Conservation (phyloP, 2,888 invertebrate species). For the Tribolium freemani region DNA sequence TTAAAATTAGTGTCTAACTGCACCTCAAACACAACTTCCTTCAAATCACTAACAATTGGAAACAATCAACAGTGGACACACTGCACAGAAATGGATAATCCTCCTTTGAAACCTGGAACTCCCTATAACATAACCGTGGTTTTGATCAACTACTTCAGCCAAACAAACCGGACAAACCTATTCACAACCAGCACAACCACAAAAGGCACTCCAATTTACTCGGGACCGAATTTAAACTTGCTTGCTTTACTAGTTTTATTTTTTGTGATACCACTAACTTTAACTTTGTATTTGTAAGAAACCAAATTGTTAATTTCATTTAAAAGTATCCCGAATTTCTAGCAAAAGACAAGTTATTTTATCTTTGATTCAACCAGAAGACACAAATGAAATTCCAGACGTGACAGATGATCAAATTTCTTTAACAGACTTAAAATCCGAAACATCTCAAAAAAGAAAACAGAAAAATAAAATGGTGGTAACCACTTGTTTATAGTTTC, state of each 20-base stretch:
- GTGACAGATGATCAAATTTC: neutral
- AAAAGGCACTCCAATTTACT: neutral
- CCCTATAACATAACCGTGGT: constrained; percentile 14
- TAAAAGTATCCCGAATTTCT: too few relatives aligned
- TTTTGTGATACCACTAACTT: neutral
- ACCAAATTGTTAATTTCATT: neutral
- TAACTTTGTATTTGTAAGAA: constrained; percentile 16
- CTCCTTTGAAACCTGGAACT: constrained; percentile 8
- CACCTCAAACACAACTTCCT: neutral
- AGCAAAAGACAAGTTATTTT: neutral
- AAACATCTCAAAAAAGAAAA: neutral
- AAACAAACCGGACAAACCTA: neutral
- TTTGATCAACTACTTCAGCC: constrained; percentile 3
- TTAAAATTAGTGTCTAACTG: neutral
- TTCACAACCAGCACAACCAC: neutral
- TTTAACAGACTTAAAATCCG: neutral
- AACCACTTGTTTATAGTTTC: neutral
- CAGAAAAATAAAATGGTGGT: neutral
- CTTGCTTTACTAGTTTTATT: neutral
- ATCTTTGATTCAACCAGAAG: neutral
- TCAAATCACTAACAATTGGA: neutral
- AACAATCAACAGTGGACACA: neutral
- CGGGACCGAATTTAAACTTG: neutral
- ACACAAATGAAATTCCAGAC: neutral
- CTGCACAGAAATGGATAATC: neutral